Base-by-base conservation (phyloP, 2,888 invertebrate species). In the Choreutis nemorana region DNA sequence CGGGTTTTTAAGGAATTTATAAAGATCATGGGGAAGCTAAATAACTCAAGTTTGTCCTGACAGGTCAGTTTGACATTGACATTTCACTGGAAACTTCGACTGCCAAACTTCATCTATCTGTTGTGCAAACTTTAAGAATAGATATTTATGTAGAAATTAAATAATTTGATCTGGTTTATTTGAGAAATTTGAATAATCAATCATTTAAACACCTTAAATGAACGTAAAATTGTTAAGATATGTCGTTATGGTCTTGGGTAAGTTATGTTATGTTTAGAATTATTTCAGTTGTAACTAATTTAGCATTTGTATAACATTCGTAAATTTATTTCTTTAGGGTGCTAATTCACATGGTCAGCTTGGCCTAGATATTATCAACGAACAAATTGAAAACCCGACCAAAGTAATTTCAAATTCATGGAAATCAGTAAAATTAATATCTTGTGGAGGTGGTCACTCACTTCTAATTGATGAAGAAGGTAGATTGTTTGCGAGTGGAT, bases 271-370 rank as follows among this genome's bases (percentile, higher is more conserved):
- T 26, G 2, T n/a, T 14, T 11, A 23, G 8, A 6, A 5, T 24
- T 26, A 14, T 18, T 18, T 6, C 5, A 18, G 18, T 6, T 18
- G 18, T 14, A 15, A 11, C 4, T n/a, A 26, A 14, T 14, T 7
- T n/a, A n/a, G 2, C 6, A 23, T 23, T n/a, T 1, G 9, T 9
- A 23, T 22, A 14, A 32, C 7, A 7, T 8, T 11, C 15, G 6
- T 5, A 8, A 29, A 14, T 13, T 14, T 22, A 29, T 30, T 24
- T 27, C 66, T 70, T 37, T 57, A 91, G 91, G 91, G 91, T 50
- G 90, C 91, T 33, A 92, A 92, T 67, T 90, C 90, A 37, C 89
- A 90, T 55, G 90, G 91, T 28, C 91, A 92, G 63, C 75, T 92
- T 36, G 89, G 89, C 37, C 78, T 87, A 49, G 87, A 86, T 35